Base-by-base conservation (phyloP, 1,140 invertebrate genomes). In the Tetraneura akinire region DNA sequence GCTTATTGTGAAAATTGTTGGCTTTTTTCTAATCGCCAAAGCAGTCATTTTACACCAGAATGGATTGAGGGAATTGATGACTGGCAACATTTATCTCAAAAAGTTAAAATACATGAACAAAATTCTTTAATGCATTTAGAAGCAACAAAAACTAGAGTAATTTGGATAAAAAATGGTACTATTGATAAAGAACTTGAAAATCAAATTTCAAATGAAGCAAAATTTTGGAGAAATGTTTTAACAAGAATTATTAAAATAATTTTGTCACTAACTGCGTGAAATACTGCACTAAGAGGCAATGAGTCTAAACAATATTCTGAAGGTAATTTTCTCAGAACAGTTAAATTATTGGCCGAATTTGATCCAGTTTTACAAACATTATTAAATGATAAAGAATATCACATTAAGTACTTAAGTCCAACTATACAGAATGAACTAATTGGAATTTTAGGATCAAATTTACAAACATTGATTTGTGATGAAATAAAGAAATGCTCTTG, bases 141-240 rank as follows among this genome's bases (percentile, higher is more conserved):
- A 1, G 29, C 62, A 37, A 4, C 18, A 0, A 18, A 66, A 66
- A 1, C n/a, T 0, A 14, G n/a, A 37, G 10, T n/a, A 2, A 4
- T 37, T n/a, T 66, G 62, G 26, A 18, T 37, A 66, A 37, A 37
- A 66, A 37, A 66, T 66, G 11, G 37, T 0, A 66, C 37, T 0
- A 66, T 73, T 53, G 23, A 73, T 73, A 47, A 26, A 10, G 0
- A 73, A 32, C 26, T 73, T 1, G 70, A 73, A 53, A 11, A 23
- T 0, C 42, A 73, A 2, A 49, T 73, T 49, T 49, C 11, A 1
- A 1, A 6, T 4, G 70, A 73, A 49, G 49, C 42, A 1, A 3
- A 26, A 26, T 73, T 18, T 49, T 73, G 45, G 70, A 49, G 70
- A 18, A 9, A 73, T 18, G 14, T 73, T 73, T 26, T 73, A 16